A percentile compares a stretch with the other conserved stretches of the same genome.
Conservation (phyloP, 64 coral and sea anemone species). For the Montipora cactus region DNA sequence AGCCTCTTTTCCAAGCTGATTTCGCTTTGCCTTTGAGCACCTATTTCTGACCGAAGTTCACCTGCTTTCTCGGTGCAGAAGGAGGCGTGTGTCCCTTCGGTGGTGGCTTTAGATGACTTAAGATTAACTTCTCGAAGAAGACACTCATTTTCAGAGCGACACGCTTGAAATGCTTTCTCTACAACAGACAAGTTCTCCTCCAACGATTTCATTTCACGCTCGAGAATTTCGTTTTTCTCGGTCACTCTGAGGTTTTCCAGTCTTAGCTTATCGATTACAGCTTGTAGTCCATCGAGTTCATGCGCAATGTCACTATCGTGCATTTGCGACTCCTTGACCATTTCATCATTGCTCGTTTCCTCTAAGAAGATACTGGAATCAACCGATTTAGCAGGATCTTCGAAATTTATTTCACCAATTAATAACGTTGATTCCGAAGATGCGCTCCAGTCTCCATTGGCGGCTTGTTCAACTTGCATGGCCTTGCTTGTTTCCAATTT, state of each 20-base stretch:
- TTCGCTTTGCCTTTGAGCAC: constrained; percentile 44
- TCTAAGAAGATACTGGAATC: neutral
- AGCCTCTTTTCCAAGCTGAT: constrained; percentile 37
- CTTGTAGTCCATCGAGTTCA: constrained; percentile 8
- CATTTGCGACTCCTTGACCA: neutral
- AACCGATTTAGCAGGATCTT: neutral
- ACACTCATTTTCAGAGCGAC: constrained; percentile 54
- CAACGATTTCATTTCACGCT: constrained; percentile 47
- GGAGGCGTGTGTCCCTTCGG: constrained; percentile 31
- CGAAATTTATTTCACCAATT: constrained; percentile 11
- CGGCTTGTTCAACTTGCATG: neutral
- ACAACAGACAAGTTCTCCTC: constrained; percentile 53
- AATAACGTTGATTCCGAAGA: constrained; percentile 13
- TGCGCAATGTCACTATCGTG: neutral
- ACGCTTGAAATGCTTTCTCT: constrained; percentile 31
- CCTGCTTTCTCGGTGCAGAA: constrained; percentile 52
- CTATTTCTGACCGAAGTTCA: constrained; percentile 42
- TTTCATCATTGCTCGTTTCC: neutral
- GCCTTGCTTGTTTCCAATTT: neutral
- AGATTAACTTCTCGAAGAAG: constrained; percentile 57
- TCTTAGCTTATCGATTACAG: neutral
- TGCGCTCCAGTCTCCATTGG: neutral
- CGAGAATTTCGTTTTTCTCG: constrained; percentile 53
- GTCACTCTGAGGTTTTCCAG: constrained; percentile 13
- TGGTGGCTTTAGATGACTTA: constrained; percentile 50